phyloP scores from a whole-genome alignment of 2,113 vertebrate genomes.

The Cryptotis parvus region DNA sequence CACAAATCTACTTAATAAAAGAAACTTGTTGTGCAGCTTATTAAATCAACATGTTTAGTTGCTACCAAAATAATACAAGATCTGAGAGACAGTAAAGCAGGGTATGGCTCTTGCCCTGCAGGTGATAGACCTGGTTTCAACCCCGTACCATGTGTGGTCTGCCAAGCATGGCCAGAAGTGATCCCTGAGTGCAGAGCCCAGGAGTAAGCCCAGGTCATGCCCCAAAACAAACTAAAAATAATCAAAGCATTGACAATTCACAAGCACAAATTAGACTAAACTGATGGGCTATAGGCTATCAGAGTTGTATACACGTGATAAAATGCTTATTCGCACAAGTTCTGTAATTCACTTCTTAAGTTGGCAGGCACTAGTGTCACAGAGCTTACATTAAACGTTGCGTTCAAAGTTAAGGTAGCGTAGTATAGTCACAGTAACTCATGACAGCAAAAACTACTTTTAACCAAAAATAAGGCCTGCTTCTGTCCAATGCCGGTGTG shows the following conservation, averaged over 20 bases:
- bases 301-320: conserved; percentile 72
- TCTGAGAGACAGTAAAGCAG: too few relatives aligned
- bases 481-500: neutral
- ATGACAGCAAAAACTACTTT: conserved; percentile 64
- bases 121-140: too few relatives aligned
- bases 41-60: conserved; percentile 30
- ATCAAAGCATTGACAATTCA: conserved; percentile 82
- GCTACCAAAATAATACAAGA: too few relatives aligned
- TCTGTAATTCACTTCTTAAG: conserved; percentile 80
- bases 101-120: too few relatives aligned
- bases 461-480: conserved; percentile 34
- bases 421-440: conserved; percentile 61
- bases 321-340: conserved; percentile 76
- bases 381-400: conserved; percentile 66
- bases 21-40: conserved; percentile 73
- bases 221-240: conserved; percentile 65
- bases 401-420: conserved; percentile 73
- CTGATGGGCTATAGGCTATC: conserved; percentile 66
- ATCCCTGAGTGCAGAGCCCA: too few relatives aligned
- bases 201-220: too few relatives aligned
- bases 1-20: conserved; percentile 70
- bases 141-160: too few relatives aligned
- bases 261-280: conserved; percentile 80
- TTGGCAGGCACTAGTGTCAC: conserved; percentile 74
- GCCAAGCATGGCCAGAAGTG: too few relatives aligned